Evolutionary conservation across 2,797 vertebrate genomes (phyloP).

Genomic region (Pipistrellus nathusii): DNA sequence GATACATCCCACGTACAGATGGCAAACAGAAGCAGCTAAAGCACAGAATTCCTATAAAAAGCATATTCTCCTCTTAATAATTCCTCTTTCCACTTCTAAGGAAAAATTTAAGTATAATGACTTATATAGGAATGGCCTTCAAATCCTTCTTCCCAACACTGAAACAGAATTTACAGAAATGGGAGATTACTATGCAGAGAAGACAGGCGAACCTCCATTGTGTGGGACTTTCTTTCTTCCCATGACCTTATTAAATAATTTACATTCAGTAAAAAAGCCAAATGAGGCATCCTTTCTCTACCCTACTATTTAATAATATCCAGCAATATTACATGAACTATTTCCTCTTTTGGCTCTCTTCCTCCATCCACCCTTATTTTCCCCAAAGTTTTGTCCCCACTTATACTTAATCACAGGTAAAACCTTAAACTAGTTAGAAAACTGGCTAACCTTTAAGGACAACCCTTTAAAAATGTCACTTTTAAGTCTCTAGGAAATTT

Average conservation of each 20-base stretch:
- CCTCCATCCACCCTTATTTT: background rate
- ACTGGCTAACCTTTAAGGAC: background rate
- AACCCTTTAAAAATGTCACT: conserved; percentile 28
- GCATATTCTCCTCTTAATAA: background rate
- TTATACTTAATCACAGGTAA: background rate
- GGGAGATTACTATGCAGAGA: background rate
- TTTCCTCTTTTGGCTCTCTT: background rate
- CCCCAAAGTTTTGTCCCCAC: background rate
- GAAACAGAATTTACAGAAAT: background rate
- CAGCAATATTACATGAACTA: background rate
- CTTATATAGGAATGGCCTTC: background rate
- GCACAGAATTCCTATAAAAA: background rate
- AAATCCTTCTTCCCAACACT: background rate
- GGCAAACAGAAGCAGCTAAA: background rate
- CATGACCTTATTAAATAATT: conserved; percentile 12
- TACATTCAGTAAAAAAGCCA: conserved; percentile 16
- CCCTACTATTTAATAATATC: background rate
- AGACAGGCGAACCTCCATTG: background rate
- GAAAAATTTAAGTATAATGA: background rate
- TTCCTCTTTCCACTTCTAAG: background rate
- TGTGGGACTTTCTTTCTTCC: conserved; percentile 24
- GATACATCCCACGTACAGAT: background rate
- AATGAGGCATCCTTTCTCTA: background rate
- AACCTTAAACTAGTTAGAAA: conserved; percentile 44
- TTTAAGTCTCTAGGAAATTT: background rate